These are phyloP conservation scores for Penaeus japonicus DNA, from an alignment of 1,140 invertebrate genomes.

Conservation along the genomic window DNA sequence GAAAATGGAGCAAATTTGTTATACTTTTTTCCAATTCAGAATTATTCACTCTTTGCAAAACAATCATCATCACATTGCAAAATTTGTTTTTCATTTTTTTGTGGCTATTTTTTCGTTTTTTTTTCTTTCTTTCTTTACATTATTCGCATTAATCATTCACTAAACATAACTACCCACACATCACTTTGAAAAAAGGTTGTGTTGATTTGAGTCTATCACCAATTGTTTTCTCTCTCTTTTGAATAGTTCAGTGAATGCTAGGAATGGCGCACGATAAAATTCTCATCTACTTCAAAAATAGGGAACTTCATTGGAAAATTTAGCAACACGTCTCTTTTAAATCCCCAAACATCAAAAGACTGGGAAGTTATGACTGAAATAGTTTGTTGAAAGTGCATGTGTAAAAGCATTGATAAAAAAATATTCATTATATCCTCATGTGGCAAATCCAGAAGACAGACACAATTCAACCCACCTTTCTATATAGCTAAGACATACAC, in stretches of 20 bases:
- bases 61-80: too few species aligned
- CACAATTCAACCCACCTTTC: constrained; percentile 52
- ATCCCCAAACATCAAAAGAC: too few species aligned
- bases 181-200: constrained; percentile 30
- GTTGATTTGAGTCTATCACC: constrained; percentile 51
- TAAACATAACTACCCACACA: too few species aligned
- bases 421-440: background rate
- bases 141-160: too few species aligned
- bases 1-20: too few species aligned
- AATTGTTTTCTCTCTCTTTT: background rate
- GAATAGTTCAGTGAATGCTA: background rate
- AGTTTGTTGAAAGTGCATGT: too few species aligned
- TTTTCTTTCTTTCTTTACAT: too few species aligned
- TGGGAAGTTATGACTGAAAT: too few species aligned
- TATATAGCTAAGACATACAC: background rate
- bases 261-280: background rate
- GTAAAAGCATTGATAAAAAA: background rate
- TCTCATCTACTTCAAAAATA: background rate
- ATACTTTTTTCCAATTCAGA: too few species aligned
- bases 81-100: too few species aligned
- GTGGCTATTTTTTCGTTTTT: too few species aligned
- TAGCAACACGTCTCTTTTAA: background rate
- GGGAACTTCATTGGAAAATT: background rate
- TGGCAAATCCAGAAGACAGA: constrained; percentile 56
- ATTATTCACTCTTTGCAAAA: too few species aligned